These are phyloP conservation scores for Plectrocnemia conspersa DNA, from an alignment of 1,140 invertebrate genomes.

Conservation along the genomic window DNA sequence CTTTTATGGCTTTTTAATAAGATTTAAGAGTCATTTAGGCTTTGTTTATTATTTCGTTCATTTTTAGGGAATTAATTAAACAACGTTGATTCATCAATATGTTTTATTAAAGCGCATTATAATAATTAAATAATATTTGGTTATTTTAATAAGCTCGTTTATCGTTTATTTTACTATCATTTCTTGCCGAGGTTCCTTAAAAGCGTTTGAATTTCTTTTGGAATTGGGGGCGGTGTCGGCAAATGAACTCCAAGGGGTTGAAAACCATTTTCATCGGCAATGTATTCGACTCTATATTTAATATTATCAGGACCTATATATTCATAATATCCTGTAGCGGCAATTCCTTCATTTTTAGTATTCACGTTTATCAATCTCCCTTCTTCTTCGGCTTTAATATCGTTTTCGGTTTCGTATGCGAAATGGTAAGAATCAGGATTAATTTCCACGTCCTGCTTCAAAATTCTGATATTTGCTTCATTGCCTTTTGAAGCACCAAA, in stretches of 20 bases:
- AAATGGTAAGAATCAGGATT: slow-evolving; percentile 42
- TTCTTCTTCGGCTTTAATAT: slow-evolving; percentile 44
- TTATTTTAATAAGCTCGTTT: background rate
- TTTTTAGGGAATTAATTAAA: no score
- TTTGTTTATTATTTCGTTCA: no score
- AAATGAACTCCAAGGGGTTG: slow-evolving; percentile 54
- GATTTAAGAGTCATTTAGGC: no score
- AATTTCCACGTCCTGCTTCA: slow-evolving; percentile 32
- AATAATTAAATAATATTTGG: background rate
- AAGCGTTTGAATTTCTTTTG: slow-evolving; percentile 12
- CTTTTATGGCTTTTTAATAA: background rate
- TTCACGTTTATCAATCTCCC: slow-evolving; percentile 51
- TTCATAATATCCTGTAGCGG: slow-evolving; percentile 58
- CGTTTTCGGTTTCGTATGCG: slow-evolving; percentile 44
- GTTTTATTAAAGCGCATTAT: background rate
- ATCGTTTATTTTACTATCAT: background rate
- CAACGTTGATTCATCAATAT: no score
- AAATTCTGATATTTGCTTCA: slow-evolving; percentile 19
- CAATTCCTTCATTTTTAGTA: slow-evolving; percentile 58
- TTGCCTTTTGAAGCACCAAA: background rate
- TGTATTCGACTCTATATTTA: slow-evolving; percentile 56
- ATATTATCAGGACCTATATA: slow-evolving; percentile 55
- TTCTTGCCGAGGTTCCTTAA: slow-evolving; percentile 2
- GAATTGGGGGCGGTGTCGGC: slow-evolving; percentile 34
- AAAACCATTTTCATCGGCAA: slow-evolving; percentile 63